phyloP scores from a whole-genome alignment of 2,888 invertebrate species.

The Hoplodrina blanda region DNA sequence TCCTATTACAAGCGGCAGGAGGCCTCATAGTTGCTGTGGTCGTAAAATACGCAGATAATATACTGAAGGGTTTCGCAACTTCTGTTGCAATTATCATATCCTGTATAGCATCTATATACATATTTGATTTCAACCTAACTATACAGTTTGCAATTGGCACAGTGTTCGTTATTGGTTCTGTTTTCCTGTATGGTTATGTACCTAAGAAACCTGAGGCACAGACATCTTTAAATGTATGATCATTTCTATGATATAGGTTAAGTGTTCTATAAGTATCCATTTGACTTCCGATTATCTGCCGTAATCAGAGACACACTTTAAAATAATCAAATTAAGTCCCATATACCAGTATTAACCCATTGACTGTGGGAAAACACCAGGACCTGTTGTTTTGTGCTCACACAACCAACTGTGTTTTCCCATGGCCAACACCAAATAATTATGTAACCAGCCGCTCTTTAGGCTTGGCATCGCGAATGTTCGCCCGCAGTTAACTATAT shows the following conservation, averaged over 20 bases:
- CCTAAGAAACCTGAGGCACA: constrained; percentile 89
- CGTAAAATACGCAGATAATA: constrained; percentile 99
- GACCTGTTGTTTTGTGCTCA: too few species aligned
- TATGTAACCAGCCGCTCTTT: too few species aligned
- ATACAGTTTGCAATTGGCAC: constrained; percentile 97
- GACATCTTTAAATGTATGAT: constrained; percentile 82
- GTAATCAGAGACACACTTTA: background rate
- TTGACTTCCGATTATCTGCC: constrained; percentile 23
- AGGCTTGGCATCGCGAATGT: too few species aligned
- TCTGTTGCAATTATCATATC: constrained; percentile 99
- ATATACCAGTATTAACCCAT: too few species aligned
- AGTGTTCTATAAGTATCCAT: constrained; percentile 14
- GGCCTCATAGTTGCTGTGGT: constrained; percentile 99
- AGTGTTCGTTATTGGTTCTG: constrained; percentile 96
- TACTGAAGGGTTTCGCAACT: constrained; percentile 99
- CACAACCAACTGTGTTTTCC: too few species aligned
- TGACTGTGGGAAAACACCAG: too few species aligned
- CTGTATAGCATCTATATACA: constrained; percentile 97
- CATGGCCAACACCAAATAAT: too few species aligned
- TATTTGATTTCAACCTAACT: constrained; percentile 97
- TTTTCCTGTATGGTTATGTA: constrained; percentile 97
- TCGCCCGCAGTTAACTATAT: too few species aligned
- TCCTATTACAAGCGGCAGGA: constrained; percentile 97
- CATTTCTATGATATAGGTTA: constrained; percentile 58
- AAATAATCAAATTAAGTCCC: too few species aligned